Conservation (phyloP, 2,113 vertebrate genomes). For the Butastur rufipennis region DNA sequence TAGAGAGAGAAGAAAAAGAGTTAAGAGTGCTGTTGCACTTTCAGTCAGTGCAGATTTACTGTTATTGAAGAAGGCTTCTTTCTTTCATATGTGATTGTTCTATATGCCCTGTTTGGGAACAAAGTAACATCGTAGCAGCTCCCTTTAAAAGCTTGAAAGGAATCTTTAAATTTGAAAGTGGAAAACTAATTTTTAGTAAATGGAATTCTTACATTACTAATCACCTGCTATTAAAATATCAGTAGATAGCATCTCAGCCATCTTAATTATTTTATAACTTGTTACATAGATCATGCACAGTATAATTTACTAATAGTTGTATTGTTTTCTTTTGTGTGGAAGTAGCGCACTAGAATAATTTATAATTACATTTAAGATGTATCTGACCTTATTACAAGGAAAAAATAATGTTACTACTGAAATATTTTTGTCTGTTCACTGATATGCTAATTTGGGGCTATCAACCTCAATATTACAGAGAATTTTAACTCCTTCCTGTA, state of each 20-base stretch:
- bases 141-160: constrained; percentile 3
- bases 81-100: background rate
- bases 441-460: background rate
- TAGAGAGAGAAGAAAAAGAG: background rate
- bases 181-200: background rate
- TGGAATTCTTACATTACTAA: background rate
- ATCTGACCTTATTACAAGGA: background rate
- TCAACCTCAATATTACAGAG: background rate
- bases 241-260: background rate
- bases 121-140: background rate
- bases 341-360: background rate
- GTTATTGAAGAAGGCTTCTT: too few species aligned
- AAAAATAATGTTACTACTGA: background rate
- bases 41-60: too few species aligned
- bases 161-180: background rate
- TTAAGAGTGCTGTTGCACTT: too few species aligned
- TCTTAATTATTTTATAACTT: background rate
- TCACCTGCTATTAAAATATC: background rate
- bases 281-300: background rate
- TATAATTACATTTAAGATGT: background rate
- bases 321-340: background rate
- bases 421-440: background rate
- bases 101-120: background rate
- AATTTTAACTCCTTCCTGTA: background rate
- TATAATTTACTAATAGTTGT: background rate